Evolutionary conservation across 2,797 vertebrate genomes (phyloP), one percentile per base, ranked within the genome.

Genomic region (Coregonus ussuriensis): DNA sequence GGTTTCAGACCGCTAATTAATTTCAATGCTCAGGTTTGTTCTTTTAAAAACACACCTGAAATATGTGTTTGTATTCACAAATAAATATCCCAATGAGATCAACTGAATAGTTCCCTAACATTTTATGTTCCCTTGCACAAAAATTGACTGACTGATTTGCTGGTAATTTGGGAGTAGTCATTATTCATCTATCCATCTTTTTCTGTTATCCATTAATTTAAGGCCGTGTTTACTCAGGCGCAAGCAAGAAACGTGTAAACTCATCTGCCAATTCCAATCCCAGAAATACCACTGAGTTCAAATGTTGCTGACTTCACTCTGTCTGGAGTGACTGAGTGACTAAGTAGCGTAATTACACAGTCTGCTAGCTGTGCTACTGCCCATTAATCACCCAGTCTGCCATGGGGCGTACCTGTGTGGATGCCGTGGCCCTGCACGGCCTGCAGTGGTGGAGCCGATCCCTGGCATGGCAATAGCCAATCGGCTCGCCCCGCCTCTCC

Each of bases 341-440:
- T 93, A 91, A 94, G 89, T 83, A 83, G 82, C 81, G 88, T 93
- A 94, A 94, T 95, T 94, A 94, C 89, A 93, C 86, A 76, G 93
- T 94, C 91, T 94, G 91, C 89, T 82, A 71, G 87, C 84, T 84
- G 56, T 75, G 84, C 84, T 88, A 59, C 92, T 93, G 89, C 90
- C 87, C 87, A 90, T 92, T 90, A 90, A 93, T 93, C 86, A 91
- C 88, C 81, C 71, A 13, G 25, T 29, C 9, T 66, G 89, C 84
- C 82, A 77, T 81, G 83, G 82, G 86, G 84, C 76, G 80, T 81
- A 87, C 84, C 76, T 4, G 79, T 71, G 81, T 65, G 80, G 74
- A 79, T 72, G 85, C 81, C 4, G 1, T 73, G 41, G 79, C 77
- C 74, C 47, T 71, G 62, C 79, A 25, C 70, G 47, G 72, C 53